Evolutionary conservation across 1,140 invertebrate species (phyloP).

Genomic region (Drosophila parabipectinata): DNA sequence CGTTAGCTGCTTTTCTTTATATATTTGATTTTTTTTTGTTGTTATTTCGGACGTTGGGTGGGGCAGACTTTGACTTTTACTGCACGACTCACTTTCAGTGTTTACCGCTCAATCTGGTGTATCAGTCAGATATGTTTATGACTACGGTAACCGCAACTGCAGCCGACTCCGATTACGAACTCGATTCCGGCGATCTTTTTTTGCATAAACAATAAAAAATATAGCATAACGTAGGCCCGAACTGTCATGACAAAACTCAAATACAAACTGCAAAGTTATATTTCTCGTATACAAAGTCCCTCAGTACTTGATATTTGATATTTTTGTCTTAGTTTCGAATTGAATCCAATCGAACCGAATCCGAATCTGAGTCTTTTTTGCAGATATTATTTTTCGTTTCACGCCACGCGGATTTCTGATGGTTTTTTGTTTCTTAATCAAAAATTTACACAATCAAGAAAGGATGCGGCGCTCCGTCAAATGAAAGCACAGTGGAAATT

Average conservation of each 20-base stretch:
- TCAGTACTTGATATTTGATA: conserved; percentile 37
- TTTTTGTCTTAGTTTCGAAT: conserved; percentile 12
- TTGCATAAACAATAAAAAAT: conserved; percentile 64
- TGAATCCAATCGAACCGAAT: not conserved
- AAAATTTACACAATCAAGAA: conserved; percentile 73
- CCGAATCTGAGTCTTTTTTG: conserved; percentile 5
- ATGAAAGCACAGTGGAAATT: conserved; percentile 77
- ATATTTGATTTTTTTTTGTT: conserved; percentile 3
- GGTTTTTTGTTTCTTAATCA: conserved; percentile 60
- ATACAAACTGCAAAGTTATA: conserved; percentile 19
- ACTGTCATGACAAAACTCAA: conserved; percentile 53
- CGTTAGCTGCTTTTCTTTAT: conserved; percentile 1
- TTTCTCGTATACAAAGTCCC: conserved; percentile 7
- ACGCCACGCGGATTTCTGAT: conserved; percentile 24
- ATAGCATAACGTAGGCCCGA: conserved; percentile 44
- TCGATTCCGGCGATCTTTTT: conserved; percentile 31
- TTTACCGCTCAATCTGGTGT: conserved; percentile 45
- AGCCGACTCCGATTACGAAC: not conserved
- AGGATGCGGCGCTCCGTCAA: conserved; percentile 33
- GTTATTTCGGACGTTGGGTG: conserved; percentile 37
- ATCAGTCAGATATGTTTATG: conserved; percentile 43
- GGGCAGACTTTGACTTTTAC: conserved; percentile 59
- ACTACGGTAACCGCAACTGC: conserved; percentile 14
- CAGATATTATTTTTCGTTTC: conserved; percentile 36
- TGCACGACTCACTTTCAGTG: conserved; percentile 52